A percentile compares a stretch with the other conserved stretches of the same genome.
phyloP scores from a whole-genome alignment of 2,888 invertebrate species.

The Epinotia bilunana region DNA sequence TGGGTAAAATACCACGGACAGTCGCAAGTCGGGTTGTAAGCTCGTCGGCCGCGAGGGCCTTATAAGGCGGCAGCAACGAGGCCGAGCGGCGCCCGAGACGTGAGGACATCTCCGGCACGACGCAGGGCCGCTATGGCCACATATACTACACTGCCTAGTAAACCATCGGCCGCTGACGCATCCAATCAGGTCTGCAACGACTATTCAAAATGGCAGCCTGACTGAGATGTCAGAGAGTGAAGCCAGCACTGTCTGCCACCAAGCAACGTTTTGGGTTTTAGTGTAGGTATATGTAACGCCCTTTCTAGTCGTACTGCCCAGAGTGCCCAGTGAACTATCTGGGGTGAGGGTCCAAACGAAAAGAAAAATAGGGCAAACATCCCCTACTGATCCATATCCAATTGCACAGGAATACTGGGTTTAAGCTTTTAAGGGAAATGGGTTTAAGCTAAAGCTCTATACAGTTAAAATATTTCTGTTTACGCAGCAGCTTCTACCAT shows the following conservation, averaged over 20 bases:
- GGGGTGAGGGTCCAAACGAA: too few species aligned
- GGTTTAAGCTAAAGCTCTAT: neutral
- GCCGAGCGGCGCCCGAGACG: slow-evolving; percentile 55
- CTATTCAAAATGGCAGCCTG: neutral
- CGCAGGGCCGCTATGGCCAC: slow-evolving; percentile 29
- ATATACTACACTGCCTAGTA: slow-evolving; percentile 7
- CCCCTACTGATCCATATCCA: too few species aligned
- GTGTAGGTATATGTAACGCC: too few species aligned
- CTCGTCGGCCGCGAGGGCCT: slow-evolving; percentile 71
- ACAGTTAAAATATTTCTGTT: neutral
- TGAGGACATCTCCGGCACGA: slow-evolving; percentile 57
- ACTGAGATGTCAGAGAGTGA: neutral
- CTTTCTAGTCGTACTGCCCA: too few species aligned
- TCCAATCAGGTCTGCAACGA: slow-evolving; percentile 9
- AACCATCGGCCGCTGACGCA: neutral
- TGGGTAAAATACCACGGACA: slow-evolving; percentile 70
- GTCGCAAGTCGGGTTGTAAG: slow-evolving; percentile 57
- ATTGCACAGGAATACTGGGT: too few species aligned
- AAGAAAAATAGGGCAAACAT: too few species aligned
- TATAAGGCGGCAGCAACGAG: slow-evolving; percentile 75
- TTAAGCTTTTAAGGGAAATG: neutral
- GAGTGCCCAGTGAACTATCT: too few species aligned
- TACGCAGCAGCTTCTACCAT: slow-evolving; percentile 15
- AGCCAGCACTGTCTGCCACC: neutral
- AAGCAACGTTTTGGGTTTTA: too few species aligned